Evolutionary conservation across 2,888 invertebrate genomes (phyloP).

Genomic region (Nemapogon koenigi): DNA sequence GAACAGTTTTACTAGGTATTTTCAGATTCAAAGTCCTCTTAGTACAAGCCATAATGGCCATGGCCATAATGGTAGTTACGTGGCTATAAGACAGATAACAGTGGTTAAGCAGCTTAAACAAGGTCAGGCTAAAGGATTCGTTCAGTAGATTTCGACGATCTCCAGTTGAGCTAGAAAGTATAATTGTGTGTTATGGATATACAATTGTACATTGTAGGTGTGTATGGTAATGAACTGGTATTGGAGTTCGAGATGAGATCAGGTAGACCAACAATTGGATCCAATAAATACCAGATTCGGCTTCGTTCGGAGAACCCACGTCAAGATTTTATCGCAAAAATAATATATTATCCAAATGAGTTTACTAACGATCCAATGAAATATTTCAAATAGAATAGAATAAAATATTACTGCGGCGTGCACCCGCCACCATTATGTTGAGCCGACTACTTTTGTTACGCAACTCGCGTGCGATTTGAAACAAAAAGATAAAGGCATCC

Average conservation of each 20-base stretch:
- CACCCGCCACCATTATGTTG: background rate
- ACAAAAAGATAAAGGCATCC: constrained; percentile 1
- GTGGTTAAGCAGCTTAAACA: no score
- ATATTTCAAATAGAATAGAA: constrained; percentile 3
- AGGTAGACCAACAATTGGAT: background rate
- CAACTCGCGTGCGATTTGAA: constrained; percentile 1
- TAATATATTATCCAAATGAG: constrained; percentile 27
- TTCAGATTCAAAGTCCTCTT: no score
- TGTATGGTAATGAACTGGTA: background rate
- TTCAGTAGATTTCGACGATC: background rate
- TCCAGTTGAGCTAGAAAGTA: background rate
- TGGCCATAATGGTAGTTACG: no score
- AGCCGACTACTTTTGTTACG: constrained; percentile 1
- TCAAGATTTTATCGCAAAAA: constrained; percentile 30
- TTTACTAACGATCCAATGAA: constrained; percentile 25
- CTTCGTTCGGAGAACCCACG: constrained; percentile 23
- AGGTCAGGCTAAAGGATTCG: no score
- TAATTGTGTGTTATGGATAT: background rate
- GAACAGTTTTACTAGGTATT: no score
- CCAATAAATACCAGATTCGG: constrained; percentile 12
- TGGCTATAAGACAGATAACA: no score
- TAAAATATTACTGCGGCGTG: background rate
- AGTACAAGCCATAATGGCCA: no score
- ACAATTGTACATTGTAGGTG: background rate
- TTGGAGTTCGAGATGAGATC: background rate